Base-by-base conservation (phyloP, 2,888 invertebrate genomes). In the Cremastobaeus sp. region DNA sequence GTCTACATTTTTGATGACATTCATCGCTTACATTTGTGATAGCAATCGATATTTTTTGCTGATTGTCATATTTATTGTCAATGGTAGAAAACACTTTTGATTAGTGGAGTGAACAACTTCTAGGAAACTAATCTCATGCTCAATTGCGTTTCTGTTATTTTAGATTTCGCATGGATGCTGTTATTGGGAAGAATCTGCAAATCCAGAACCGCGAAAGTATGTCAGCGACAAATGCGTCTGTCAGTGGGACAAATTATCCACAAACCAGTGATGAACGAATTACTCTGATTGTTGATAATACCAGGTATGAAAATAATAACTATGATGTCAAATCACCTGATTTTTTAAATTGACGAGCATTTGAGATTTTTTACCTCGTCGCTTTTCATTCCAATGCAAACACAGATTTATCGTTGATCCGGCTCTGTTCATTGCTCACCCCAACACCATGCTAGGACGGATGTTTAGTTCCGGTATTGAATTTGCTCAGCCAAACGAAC, bases 361-460 rank as follows among this genome's bases (percentile, higher is more conserved):
- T n/a, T n/a, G n/a, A n/a, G n/a, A n/a, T n/a, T n/a, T n/a, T n/a
- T n/a, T n/a, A n/a, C n/a, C n/a, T n/a, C n/a, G n/a, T n/a, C 25
- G 25, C 8, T 20, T 20, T 45, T 25, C 8, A 25, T 25, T 25
- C 8, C 25, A 25, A 25, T 5, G 3, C 8, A 25, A 3, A 25
- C 25, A 6, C 28, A 87, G 87, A 76, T 97, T 97, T 87, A 94
- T 98, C 41, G 93, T 98, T 15, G 98, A 98, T 88, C 96, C 96
- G 3, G 93, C 95, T 1, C 90, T 98, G 74, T 96, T 99, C 84
- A 94, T 95, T 6, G 95, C 96, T 1, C 96, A 98, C 88, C 98
- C 99, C 0, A 98, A 99, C 86, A 99, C 99, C 0, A 98, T 99
- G 98, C 89, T 99, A 25, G 99, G 99, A n/a, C 92, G 97, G 81